Conservation (phyloP, 1,140 invertebrate genomes). For the Lethocerus indicus region DNA sequence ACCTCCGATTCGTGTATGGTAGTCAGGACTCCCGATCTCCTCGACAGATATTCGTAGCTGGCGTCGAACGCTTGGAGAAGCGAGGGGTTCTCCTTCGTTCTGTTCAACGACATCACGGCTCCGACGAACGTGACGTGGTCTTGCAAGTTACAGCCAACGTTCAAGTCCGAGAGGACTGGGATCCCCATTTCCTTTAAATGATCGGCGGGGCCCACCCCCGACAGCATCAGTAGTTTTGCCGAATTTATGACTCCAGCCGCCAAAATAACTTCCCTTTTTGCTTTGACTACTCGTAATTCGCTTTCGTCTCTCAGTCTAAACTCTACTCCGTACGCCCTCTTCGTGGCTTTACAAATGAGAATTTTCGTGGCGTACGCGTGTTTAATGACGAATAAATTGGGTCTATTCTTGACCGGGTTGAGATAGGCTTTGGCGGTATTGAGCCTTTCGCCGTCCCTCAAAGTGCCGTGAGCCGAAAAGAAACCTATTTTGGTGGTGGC, state of each 20-base stretch:
- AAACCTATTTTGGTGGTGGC: slow-evolving; percentile 19
- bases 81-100: neutral
- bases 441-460: slow-evolving; percentile 13
- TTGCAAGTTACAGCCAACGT: slow-evolving; percentile 10
- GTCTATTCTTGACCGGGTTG: slow-evolving; percentile 37
- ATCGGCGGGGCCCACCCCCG: slow-evolving; percentile 29
- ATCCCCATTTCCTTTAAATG: slow-evolving; percentile 21
- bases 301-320: slow-evolving; percentile 39
- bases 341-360: slow-evolving; percentile 30
- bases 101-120: slow-evolving; percentile 7
- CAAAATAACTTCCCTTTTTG: slow-evolving; percentile 44
- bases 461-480: slow-evolving; percentile 26
- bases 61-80: slow-evolving; percentile 1
- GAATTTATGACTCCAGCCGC: slow-evolving; percentile 23
- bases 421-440: slow-evolving; percentile 38
- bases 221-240: slow-evolving; percentile 29
- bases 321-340: slow-evolving; percentile 46
- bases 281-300: slow-evolving; percentile 33
- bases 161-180: slow-evolving; percentile 5
- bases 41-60: slow-evolving; percentile 7
- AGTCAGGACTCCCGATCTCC: slow-evolving; percentile 19
- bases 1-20: slow-evolving; percentile 24
- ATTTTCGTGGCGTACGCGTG: slow-evolving; percentile 31
- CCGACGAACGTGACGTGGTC: slow-evolving; percentile 10
- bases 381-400: slow-evolving; percentile 47